phyloP scores from a whole-genome alignment of 2,888 invertebrate species.

The Polymixis flavicincta region DNA sequence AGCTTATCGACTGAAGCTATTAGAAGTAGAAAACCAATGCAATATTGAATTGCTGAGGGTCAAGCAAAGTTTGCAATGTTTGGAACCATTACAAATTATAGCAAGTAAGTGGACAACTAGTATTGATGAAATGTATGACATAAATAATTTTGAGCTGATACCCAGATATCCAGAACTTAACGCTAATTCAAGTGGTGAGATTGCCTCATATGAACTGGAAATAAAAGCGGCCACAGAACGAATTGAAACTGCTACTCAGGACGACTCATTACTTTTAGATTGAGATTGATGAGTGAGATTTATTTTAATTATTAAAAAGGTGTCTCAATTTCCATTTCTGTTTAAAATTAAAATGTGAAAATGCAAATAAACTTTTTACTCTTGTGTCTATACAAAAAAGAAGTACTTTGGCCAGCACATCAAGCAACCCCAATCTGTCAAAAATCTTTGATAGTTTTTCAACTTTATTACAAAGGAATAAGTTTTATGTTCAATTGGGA shows the following conservation, averaged over 20 bases:
- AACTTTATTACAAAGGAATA: too few species aligned
- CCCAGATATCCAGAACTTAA: constrained; percentile 82
- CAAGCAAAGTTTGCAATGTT: constrained; percentile 86
- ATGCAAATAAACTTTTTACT: background rate
- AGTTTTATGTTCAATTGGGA: too few species aligned
- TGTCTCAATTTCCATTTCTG: background rate
- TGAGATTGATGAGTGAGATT: constrained; percentile 30
- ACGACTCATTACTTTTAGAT: constrained; percentile 63
- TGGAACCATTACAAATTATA: constrained; percentile 85
- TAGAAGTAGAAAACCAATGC: constrained; percentile 88
- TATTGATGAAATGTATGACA: constrained; percentile 75
- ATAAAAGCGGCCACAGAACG: constrained; percentile 58
- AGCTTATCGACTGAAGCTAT: constrained; percentile 83
- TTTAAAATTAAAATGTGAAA: constrained; percentile 19
- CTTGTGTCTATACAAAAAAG: background rate
- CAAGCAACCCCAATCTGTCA: too few species aligned
- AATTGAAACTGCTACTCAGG: constrained; percentile 62
- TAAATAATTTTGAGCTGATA: constrained; percentile 80
- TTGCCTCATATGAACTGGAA: constrained; percentile 70
- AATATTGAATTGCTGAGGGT: constrained; percentile 86
- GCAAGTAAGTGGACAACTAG: constrained; percentile 83
- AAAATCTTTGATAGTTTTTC: too few species aligned
- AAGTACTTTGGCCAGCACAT: too few species aligned
- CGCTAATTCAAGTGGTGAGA: constrained; percentile 73
- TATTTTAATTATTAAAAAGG: background rate